These are phyloP conservation scores for Nesospiza acunhae DNA, from an alignment of 2,113 vertebrate species.

Conservation along the genomic window DNA sequence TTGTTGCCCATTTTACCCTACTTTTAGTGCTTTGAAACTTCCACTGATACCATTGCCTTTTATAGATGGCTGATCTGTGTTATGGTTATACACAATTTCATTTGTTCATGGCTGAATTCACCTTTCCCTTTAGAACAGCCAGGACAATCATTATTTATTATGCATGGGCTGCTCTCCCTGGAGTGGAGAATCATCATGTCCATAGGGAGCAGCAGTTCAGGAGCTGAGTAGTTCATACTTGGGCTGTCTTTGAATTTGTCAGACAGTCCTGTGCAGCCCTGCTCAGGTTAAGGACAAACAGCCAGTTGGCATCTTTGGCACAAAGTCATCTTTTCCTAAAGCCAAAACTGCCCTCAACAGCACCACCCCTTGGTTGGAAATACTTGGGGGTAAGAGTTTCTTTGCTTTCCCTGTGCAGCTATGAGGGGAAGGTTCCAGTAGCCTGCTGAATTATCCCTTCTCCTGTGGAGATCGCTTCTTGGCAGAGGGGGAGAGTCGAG, in stretches of 20 bases:
- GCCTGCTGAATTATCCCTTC: not conserved
- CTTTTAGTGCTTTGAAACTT: not conserved
- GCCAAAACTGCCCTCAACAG: not conserved
- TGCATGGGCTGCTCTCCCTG: not conserved
- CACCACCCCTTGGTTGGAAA: not conserved
- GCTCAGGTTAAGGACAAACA: not conserved
- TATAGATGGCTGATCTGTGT: not conserved
- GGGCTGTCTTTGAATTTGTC: not conserved
- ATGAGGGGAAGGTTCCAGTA: not conserved
- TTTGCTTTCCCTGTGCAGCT: not conserved
- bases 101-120: not conserved
- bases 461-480: not conserved
- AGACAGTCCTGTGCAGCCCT: not conserved
- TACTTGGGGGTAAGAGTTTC: not conserved
- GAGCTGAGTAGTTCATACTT: not conserved
- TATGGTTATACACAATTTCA: not conserved
- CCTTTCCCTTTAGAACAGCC: not conserved
- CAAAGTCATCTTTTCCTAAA: not conserved
- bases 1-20: not conserved
- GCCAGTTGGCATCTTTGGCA: not conserved
- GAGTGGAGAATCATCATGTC: not conserved
- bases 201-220: not conserved
- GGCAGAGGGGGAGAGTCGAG: not conserved
- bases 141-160: not conserved
- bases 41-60: accelerated